These are phyloP conservation scores for Mus minutoides DNA, from an alignment of 2,797 vertebrate genomes.

Conservation along the genomic window DNA sequence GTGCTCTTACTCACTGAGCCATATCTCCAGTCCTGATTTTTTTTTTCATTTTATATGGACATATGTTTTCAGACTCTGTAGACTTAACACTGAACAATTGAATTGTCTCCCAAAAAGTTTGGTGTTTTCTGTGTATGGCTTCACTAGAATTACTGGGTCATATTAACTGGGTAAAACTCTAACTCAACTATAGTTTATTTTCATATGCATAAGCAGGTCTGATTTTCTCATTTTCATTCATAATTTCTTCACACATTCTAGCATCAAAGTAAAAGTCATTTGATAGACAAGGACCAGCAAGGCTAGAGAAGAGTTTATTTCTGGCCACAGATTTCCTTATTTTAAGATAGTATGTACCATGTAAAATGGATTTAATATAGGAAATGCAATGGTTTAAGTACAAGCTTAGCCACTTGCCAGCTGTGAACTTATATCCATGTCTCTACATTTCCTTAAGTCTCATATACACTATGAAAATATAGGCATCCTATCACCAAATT, in stretches of 20 bases:
- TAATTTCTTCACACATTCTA: background rate
- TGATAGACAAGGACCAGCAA: background rate
- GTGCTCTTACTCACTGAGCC: background rate
- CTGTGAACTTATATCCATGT: background rate
- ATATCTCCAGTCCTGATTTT: background rate
- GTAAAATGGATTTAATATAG: background rate
- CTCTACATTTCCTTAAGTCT: background rate
- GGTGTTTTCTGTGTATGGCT: background rate
- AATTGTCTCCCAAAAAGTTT: background rate
- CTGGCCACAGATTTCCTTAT: background rate
- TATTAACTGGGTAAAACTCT: background rate
- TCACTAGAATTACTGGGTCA: background rate
- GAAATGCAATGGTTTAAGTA: background rate
- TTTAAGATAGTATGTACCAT: background rate
- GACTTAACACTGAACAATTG: background rate
- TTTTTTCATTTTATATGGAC: background rate
- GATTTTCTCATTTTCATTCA: background rate
- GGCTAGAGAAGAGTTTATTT: background rate
- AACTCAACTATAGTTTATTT: background rate
- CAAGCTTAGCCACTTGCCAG: background rate
- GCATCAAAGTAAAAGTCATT: constrained; percentile 23
- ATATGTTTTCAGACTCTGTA: background rate
- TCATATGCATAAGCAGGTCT: background rate
- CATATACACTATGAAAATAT: background rate
- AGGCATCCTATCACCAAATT: background rate